These are phyloP conservation scores for Chelon labrosus DNA, from an alignment of 2,797 vertebrate genomes.

Conservation along the genomic window DNA sequence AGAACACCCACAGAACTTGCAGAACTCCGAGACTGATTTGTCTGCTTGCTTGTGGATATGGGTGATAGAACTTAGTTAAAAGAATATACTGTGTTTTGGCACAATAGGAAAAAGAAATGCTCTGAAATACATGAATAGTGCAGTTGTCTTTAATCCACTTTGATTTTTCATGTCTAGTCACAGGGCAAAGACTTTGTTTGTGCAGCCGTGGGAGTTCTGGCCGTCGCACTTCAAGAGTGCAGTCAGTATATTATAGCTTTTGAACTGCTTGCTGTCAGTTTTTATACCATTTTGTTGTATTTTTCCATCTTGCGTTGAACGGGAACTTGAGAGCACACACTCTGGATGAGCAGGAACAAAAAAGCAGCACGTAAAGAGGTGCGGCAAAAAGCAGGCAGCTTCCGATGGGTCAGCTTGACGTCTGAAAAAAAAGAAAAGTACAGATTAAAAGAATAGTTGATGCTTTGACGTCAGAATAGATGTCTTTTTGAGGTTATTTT, in stretches of 20 bases:
- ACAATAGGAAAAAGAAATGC: conserved; percentile 2
- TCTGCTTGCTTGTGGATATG: conserved; percentile 46
- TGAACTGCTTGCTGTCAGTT: neutral
- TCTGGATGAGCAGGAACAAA: conserved; percentile 2
- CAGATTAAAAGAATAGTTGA: conserved; percentile 34
- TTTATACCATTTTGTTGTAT: neutral
- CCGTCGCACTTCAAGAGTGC: conserved; percentile 26
- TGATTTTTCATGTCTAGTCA: conserved; percentile 36
- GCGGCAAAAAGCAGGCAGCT: neutral
- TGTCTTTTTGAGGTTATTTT: conserved; percentile 31
- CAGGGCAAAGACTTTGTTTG: conserved; percentile 28
- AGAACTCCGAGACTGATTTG: conserved; percentile 46
- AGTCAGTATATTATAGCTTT: conserved; percentile 23
- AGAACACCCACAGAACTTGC: conserved; percentile 45
- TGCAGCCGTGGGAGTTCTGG: conserved; percentile 29
- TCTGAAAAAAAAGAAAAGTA: conserved; percentile 25
- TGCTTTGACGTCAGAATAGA: conserved; percentile 7
- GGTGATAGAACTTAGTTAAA: conserved; percentile 42
- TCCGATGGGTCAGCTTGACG: conserved; percentile 12
- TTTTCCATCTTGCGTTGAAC: neutral
- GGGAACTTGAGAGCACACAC: neutral
- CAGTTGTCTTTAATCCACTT: conserved; percentile 58
- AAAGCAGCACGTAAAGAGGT: neutral
- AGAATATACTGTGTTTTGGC: conserved; percentile 38
- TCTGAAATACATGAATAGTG: conserved; percentile 45